A percentile compares a stretch with the other conserved stretches of the same genome.
Evolutionary conservation across 64 coral and sea anemone genomes (phyloP).

Genomic region (Stichodactyla mertensii): DNA sequence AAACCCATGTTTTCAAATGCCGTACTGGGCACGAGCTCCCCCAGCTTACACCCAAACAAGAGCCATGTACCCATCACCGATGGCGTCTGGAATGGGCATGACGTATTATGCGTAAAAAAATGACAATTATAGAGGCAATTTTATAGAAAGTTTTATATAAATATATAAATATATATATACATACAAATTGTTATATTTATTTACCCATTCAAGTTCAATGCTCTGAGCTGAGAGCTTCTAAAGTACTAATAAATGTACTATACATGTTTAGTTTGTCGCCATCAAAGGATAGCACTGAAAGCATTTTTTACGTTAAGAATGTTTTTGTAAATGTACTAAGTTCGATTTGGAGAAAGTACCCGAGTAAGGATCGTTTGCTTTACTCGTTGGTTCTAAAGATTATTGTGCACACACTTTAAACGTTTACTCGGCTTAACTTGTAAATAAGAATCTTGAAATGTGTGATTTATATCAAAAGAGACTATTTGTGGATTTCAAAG

Average conservation of each 20-base stretch:
- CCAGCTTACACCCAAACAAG: conserved; percentile 83
- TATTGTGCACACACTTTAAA: neutral
- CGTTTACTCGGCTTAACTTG: neutral
- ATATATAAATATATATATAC: conserved; percentile 29
- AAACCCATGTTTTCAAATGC: conserved; percentile 79
- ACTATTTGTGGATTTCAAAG: neutral
- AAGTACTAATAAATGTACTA: neutral
- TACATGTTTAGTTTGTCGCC: conserved; percentile 11
- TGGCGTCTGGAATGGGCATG: conserved; percentile 77
- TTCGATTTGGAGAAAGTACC: neutral
- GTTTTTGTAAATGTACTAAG: neutral
- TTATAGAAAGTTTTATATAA: conserved; percentile 37
- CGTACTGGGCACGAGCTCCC: conserved; percentile 87
- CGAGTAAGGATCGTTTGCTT: neutral
- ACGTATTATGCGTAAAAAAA: conserved; percentile 90
- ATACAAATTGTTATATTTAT: conserved; percentile 31
- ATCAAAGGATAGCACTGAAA: neutral
- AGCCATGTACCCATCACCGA: conserved; percentile 75
- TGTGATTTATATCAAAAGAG: neutral
- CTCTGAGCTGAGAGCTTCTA: neutral
- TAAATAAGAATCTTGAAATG: neutral
- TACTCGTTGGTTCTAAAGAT: too few relatives aligned
- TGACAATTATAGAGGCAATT: conserved; percentile 12
- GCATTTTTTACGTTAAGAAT: neutral
- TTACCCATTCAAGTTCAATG: conserved; percentile 19